phyloP scores from a whole-genome alignment of 2,888 invertebrate species.

The Cheilosia urbana region DNA sequence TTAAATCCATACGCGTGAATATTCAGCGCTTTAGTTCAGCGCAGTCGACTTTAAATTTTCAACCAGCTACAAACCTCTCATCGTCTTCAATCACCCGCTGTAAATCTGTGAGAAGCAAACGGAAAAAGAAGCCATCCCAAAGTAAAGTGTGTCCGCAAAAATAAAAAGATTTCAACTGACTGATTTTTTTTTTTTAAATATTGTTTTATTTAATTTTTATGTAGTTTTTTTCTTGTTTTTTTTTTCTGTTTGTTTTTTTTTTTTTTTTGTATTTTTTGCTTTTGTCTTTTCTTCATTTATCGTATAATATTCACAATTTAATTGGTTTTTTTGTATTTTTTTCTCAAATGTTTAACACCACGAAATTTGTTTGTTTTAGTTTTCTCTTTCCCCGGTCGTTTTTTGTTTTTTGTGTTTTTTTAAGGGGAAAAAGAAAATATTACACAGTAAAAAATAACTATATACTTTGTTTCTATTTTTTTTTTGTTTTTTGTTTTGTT shows the following conservation, averaged over 20 bases:
- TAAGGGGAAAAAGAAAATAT: slow-evolving; percentile 72
- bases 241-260: slow-evolving; percentile 15
- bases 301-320: slow-evolving; percentile 80
- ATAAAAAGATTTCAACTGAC: slow-evolving; percentile 57
- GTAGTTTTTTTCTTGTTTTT: slow-evolving; percentile 70
- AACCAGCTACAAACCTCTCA: too few relatives aligned
- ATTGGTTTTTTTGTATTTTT: slow-evolving; percentile 77
- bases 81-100: not conserved
- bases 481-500: slow-evolving; percentile 72
- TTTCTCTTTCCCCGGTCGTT: slow-evolving; percentile 63
- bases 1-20: too few relatives aligned
- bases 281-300: slow-evolving; percentile 60
- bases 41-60: too few relatives aligned
- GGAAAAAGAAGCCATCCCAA: slow-evolving; percentile 16
- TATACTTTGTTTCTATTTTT: slow-evolving; percentile 69
- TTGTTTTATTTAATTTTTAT: slow-evolving; percentile 75
- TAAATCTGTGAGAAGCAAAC: not conserved
- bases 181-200: slow-evolving; percentile 64
- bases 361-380: slow-evolving; percentile 69
- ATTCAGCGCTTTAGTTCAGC: too few relatives aligned
- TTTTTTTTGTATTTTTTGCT: slow-evolving; percentile 65
- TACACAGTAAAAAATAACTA: slow-evolving; percentile 75
- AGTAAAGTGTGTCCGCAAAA: slow-evolving; percentile 8
- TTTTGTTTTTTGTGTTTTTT: slow-evolving; percentile 36
- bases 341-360: slow-evolving; percentile 77